Evolutionary conservation across 2,113 vertebrate genomes (phyloP).

Genomic region (Rhineura floridana): DNA sequence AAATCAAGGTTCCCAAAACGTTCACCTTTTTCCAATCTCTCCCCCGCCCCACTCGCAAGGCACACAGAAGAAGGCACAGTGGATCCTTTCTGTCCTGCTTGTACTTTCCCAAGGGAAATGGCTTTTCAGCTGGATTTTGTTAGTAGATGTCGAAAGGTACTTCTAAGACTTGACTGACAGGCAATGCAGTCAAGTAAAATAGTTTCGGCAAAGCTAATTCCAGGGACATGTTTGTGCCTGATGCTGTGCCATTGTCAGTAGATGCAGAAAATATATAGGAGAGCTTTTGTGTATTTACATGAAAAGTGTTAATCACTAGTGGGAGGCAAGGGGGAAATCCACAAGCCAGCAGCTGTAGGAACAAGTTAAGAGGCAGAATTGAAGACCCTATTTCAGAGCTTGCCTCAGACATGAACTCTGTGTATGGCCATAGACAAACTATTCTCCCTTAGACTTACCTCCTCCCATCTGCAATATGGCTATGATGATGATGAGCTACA

Average conservation of each 20-base stretch:
- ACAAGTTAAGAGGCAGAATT: not conserved
- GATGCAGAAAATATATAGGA: not conserved
- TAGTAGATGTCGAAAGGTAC: rapidly evolving
- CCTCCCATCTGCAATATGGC: not conserved
- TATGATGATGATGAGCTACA: not conserved
- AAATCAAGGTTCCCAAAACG: not conserved
- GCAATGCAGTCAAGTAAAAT: not conserved
- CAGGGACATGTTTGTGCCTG: rapidly evolving
- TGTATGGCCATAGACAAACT: too few relatives aligned
- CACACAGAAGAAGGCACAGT: not conserved
- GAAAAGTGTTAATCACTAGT: not conserved
- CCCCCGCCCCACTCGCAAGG: too few relatives aligned
- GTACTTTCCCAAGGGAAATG: not conserved
- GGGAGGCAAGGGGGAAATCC: not conserved
- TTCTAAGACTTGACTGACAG: not conserved
- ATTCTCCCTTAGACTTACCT: too few relatives aligned
- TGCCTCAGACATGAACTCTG: not conserved
- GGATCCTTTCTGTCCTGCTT: not conserved
- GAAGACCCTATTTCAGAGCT: not conserved
- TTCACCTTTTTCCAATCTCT: not conserved
- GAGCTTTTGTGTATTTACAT: not conserved
- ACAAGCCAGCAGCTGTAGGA: not conserved
- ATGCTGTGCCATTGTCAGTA: too few relatives aligned
- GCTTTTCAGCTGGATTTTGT: not conserved
- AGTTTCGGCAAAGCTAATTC: not conserved